Conservation (phyloP, 2,797 vertebrate genomes). For the Linurgus olivaceus region DNA sequence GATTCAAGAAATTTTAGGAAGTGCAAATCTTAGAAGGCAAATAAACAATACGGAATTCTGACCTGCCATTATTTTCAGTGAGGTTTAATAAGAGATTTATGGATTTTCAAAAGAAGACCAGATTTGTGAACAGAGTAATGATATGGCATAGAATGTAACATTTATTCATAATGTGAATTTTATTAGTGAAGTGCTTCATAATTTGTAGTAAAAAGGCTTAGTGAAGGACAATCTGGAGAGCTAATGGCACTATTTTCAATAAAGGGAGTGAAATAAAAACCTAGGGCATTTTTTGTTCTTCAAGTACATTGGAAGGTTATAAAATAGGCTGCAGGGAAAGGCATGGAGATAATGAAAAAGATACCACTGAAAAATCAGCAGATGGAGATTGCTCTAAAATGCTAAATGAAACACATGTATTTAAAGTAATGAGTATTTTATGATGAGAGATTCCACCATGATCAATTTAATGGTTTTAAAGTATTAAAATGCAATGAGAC, state of each 20-base stretch:
- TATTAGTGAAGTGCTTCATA: background rate
- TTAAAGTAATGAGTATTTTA: slow-evolving; percentile 44
- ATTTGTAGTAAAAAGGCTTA: background rate
- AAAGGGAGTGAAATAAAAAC: background rate
- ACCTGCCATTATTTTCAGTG: background rate
- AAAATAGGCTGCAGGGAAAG: background rate
- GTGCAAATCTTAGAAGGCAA: background rate
- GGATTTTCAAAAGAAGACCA: background rate
- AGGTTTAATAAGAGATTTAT: background rate
- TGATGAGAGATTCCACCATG: background rate
- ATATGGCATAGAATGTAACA: background rate
- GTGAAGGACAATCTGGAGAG: background rate
- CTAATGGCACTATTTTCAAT: background rate
- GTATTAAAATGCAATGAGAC: slow-evolving; percentile 20
- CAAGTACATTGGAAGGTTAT: background rate
- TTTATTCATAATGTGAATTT: background rate
- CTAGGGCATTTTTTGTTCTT: background rate
- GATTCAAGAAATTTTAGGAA: background rate
- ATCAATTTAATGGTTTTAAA: slow-evolving; percentile 37
- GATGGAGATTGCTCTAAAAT: background rate
- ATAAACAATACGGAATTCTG: background rate
- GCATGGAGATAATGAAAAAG: background rate
- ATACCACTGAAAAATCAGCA: background rate
- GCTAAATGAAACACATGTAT: slow-evolving; percentile 16
- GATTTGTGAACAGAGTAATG: background rate